phyloP scores from a whole-genome alignment of 2,888 invertebrate genomes.

The Perdita meconis region DNA sequence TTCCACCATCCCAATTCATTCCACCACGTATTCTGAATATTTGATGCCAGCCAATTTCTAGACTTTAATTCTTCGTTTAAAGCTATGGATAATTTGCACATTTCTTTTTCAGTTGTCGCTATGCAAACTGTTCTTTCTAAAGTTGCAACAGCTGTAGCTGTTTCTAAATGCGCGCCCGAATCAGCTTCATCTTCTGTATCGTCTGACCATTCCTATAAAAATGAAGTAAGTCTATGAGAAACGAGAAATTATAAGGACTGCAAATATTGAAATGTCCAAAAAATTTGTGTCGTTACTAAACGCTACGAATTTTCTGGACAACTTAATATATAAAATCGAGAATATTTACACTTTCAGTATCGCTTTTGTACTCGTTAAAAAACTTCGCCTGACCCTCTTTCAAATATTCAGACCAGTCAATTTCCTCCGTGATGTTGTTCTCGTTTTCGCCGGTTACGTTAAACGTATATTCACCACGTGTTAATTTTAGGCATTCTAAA shows the following conservation, averaged over 20 bases:
- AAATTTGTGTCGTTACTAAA: too few species aligned
- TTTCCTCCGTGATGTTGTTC: constrained; percentile 81
- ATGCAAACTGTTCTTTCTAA: constrained; percentile 36
- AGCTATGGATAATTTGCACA: constrained; percentile 61
- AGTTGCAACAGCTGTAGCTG: neutral
- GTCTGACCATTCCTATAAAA: constrained; percentile 80
- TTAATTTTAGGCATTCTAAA: constrained; percentile 69
- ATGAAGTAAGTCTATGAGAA: constrained; percentile 9
- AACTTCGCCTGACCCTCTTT: constrained; percentile 84
- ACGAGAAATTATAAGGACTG: too few species aligned
- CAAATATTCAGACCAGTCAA: constrained; percentile 85
- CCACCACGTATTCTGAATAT: constrained; percentile 85
- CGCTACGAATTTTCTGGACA: too few species aligned
- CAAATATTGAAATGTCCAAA: too few species aligned
- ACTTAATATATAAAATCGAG: neutral
- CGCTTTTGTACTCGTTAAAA: constrained; percentile 78
- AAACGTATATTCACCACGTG: constrained; percentile 67
- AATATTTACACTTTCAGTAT: constrained; percentile 78
- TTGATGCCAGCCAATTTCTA: constrained; percentile 78
- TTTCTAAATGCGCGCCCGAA: constrained; percentile 4
- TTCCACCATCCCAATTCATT: constrained; percentile 80
- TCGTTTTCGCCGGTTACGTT: constrained; percentile 68
- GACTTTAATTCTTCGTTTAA: constrained; percentile 73
- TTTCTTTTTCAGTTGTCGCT: constrained; percentile 30
- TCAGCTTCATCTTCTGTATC: constrained; percentile 61